A percentile compares a stretch with the other conserved stretches of the same genome.
These are phyloP conservation scores for Pedetes capensis DNA, from an alignment of 2,113 vertebrate species.

Conservation along the genomic window DNA sequence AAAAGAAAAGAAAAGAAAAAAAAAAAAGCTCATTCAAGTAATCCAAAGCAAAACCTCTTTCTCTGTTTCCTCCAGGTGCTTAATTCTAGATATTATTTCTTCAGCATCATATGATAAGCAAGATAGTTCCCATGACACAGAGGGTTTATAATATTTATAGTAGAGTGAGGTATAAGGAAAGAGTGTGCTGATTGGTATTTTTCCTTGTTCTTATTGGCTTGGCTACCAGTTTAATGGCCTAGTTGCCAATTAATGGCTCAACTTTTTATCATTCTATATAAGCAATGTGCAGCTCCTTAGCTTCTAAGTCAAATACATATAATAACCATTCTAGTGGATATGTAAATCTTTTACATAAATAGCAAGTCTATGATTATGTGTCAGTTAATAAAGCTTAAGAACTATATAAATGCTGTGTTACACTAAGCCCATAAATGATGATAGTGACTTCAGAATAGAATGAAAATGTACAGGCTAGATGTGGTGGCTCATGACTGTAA, in stretches of 20 bases:
- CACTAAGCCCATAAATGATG: neutral
- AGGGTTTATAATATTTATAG: slow-evolving; percentile 52
- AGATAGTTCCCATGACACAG: slow-evolving; percentile 21
- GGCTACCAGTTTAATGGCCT: slow-evolving; percentile 19
- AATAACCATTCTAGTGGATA: slow-evolving; percentile 22
- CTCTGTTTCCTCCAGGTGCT: slow-evolving; percentile 41
- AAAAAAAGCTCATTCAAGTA: slow-evolving; percentile 7
- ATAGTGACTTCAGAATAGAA: no score
- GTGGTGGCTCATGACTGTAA: no score
- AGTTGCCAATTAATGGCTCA: slow-evolving; percentile 32
- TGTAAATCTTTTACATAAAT: neutral
- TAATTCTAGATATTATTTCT: slow-evolving; percentile 25
- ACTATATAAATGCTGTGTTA: slow-evolving; percentile 13
- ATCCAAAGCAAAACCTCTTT: slow-evolving; percentile 48
- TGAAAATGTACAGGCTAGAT: no score
- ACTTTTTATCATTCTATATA: neutral
- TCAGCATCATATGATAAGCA: slow-evolving; percentile 28
- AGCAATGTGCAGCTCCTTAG: neutral
- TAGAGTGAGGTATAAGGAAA: neutral
- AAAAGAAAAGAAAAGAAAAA: neutral
- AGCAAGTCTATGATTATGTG: neutral
- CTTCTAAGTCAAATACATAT: slow-evolving; percentile 28
- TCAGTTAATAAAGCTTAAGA: slow-evolving; percentile 25
- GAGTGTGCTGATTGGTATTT: neutral
- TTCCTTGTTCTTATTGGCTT: slow-evolving; percentile 40